Conservation (phyloP, 2,888 invertebrate genomes). For the Dynastes hyllus region DNA sequence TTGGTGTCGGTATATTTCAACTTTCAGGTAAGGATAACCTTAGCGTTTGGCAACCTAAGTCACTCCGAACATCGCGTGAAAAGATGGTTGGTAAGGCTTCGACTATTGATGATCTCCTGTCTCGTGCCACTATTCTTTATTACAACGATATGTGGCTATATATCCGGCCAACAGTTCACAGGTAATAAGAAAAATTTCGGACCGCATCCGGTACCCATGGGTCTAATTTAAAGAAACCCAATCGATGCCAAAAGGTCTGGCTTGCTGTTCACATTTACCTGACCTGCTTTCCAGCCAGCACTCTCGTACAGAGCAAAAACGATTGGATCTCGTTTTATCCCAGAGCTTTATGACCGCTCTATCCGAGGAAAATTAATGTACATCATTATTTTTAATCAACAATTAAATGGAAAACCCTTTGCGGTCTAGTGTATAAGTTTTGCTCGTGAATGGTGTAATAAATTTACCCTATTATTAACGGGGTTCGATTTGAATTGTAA, state of each 20-base stretch:
- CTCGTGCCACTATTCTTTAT: slow-evolving; percentile 39
- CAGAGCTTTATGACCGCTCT: neutral
- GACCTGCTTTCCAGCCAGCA: neutral
- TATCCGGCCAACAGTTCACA: slow-evolving; percentile 34
- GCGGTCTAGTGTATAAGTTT: slow-evolving; percentile 1
- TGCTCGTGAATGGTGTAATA: slow-evolving; percentile 8
- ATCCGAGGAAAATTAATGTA: neutral
- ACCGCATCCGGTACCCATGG: neutral
- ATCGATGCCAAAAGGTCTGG: neutral
- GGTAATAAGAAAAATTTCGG: slow-evolving; percentile 29
- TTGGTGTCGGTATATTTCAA: slow-evolving; percentile 26
- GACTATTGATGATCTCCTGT: slow-evolving; percentile 20
- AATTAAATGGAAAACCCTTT: slow-evolving; percentile 5
- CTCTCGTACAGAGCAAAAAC: neutral
- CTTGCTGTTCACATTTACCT: neutral
- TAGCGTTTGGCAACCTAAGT: neutral
- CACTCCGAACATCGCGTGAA: slow-evolving; percentile 19
- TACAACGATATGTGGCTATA: slow-evolving; percentile 12
- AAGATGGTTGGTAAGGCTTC: slow-evolving; percentile 6
- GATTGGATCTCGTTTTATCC: neutral
- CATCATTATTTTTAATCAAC: slow-evolving; percentile 19
- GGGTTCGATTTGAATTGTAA: neutral
- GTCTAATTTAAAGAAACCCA: slow-evolving; percentile 19
- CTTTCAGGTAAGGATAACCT: slow-evolving; percentile 34
- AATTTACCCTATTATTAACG: neutral